Evolutionary conservation across 2,888 invertebrate species (phyloP), one percentile per base, ranked within the genome.

Genomic region (Hirtodrosophila histrioides): DNA sequence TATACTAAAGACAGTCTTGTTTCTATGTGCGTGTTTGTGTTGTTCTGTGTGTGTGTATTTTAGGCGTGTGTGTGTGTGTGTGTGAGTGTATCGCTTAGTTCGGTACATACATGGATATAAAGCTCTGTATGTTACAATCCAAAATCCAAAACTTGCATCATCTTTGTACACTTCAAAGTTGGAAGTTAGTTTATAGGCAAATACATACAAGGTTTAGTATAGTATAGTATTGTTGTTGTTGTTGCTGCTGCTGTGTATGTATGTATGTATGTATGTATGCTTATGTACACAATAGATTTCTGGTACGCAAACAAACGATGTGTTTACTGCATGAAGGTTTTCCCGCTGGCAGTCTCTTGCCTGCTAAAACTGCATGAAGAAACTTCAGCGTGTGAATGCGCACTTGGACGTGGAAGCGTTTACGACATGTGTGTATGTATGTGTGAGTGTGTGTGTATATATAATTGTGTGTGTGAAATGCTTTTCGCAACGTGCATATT

Each of bases 1-100:
- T 77, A 78, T 83, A 70, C 78, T 84, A 86, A 85, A 86, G 82
- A 82, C 82, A 83, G 82, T 83, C 82, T 83, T 83, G 82, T 86
- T 83, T 83, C 82, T 86, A 83, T 81, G 80, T 84, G 78, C 75
- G 82, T 86, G 69, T 73, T 53, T 62, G 41, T 65, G 51, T 65
- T 56, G 55, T 23, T 50, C 41, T 61, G 46, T 66, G 12, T 17
- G 17, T 17, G 17, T 17, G 31, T 31, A 8, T 31, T 31, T 7
- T 31, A 7, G 4, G 35, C 49, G 48, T 39, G 45, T 55, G 40
- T 45, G 43, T 40, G 41, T 45, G 54, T 61, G 33, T 46, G 29
- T 53, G 43, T 61, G 24, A 54, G 54, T 50, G 41, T 44, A 37
- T 53, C 39, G 46, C 35, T 36, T 46, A 37, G 54, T 44, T 27